Base-by-base conservation (phyloP, 2,888 invertebrate species). In the Yponomeuta malinellus region DNA sequence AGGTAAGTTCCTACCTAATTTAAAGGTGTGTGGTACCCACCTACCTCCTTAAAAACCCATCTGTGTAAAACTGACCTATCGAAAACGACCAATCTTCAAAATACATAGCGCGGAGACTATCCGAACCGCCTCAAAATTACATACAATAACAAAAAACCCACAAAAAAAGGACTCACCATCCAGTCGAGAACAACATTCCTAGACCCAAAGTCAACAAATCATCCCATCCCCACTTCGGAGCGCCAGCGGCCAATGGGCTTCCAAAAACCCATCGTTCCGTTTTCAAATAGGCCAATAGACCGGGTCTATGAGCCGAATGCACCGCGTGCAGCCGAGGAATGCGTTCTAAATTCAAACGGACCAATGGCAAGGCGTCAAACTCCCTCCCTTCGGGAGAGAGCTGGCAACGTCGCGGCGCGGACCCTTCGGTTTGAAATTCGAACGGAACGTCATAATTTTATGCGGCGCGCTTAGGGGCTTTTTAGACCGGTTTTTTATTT, bases 251-350 rank as follows among this genome's bases (percentile, higher is more conserved):
- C 74, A 76, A 73, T 73, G 73, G 74, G 75, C 75, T 76, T 12
- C 29, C 73, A 72, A 76, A 75, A 75, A 76, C 52, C 64, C 71
- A 68, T 65, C 66, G 68, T 68, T 68, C 71, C 73, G 71, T 64
- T 76, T 71, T 52, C 52, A 75, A 74, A 81, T 82, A 82, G 81
- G 75, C 81, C 81, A 81, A 82, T 81, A 78, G 80, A 75, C 68
- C 68, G 73, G 43, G 75, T 80, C 82, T 81, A 81, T 78, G 80
- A 80, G 72, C 72, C 72, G 74, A 73, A 75, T 79, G 78, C 78
- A 79, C 71, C 74, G 73, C 48, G 65, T 68, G 68, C 68, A 68
- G 31, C 68, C 23, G 68, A 59, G 15, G 52, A 48, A 68, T 68
- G 68, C 52, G 68, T 68, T 68, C 68, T 10, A 29, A 52, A 52